Percentiles rank a stretch among this genome's conserved stretches.
Evolutionary conservation across 2,113 vertebrate species (phyloP).

Genomic region (Hemiprocne comata): DNA sequence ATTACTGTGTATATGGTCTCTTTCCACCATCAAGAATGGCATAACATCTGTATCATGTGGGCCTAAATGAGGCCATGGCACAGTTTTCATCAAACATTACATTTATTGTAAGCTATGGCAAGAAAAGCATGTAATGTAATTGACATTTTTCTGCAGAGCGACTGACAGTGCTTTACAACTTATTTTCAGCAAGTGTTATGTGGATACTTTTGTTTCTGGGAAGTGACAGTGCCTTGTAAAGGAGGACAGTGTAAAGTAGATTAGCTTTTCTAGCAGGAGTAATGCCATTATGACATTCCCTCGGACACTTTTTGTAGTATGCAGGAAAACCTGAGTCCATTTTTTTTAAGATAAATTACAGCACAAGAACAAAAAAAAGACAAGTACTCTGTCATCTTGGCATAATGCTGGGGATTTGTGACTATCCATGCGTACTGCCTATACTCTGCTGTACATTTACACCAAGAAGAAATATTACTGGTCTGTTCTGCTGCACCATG

Average conservation of each 20-base stretch:
- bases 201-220: conserved; percentile 49
- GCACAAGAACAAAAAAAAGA: conserved; percentile 65
- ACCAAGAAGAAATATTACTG: conserved; percentile 49
- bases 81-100: conserved; percentile 23
- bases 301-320: conserved; percentile 36
- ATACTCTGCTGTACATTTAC: neutral
- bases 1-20: neutral
- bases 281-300: conserved; percentile 62
- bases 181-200: conserved; percentile 48
- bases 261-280: conserved; percentile 63
- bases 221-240: conserved; percentile 61
- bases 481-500: neutral
- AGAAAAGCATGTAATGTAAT: conserved; percentile 4
- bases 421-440: conserved; percentile 35
- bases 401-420: conserved; percentile 64
- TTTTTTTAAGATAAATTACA: conserved; percentile 70
- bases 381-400: conserved; percentile 72
- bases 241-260: conserved; percentile 62
- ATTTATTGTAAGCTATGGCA: neutral
- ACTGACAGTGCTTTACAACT: conserved; percentile 62
- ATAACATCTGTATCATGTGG: conserved; percentile 2
- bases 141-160: conserved; percentile 56
- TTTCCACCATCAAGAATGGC: neutral
- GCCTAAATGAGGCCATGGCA: conserved; percentile 16
- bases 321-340: conserved; percentile 47